Percentiles rank a stretch among this genome's conserved stretches.
Evolutionary conservation across 2,888 invertebrate species (phyloP).

Genomic region (Hydropsyche betteni): DNA sequence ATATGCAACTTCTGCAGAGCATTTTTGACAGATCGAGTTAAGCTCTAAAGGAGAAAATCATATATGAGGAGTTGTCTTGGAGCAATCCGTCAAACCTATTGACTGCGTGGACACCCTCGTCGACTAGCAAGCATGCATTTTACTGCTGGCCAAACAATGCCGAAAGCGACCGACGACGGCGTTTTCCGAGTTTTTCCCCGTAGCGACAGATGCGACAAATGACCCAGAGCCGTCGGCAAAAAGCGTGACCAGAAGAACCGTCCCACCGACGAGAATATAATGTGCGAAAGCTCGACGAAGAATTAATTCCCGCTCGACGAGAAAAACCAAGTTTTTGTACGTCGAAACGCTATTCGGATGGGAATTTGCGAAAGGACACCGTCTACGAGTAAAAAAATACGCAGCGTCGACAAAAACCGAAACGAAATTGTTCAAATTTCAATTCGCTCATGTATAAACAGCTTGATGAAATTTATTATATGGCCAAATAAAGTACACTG

Average conservation of each 20-base stretch:
- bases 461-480: too few relatives aligned
- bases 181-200: conserved; percentile 32
- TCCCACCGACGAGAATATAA: conserved; percentile 30
- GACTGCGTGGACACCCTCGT: neutral
- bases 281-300: conserved; percentile 18
- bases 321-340: conserved; percentile 3
- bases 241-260: conserved; percentile 30
- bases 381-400: too few relatives aligned
- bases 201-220: conserved; percentile 45
- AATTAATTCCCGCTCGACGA: conserved; percentile 5
- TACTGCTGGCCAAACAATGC: conserved; percentile 27
- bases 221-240: conserved; percentile 37
- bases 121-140: conserved; percentile 34
- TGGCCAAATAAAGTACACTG: too few relatives aligned
- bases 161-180: conserved; percentile 11
- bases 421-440: too few relatives aligned
- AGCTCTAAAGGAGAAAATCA: conserved; percentile 1
- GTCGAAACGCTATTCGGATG: conserved; percentile 24
- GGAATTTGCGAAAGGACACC: neutral
- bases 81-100: neutral
- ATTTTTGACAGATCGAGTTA: neutral
- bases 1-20: conserved; percentile 2
- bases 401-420: too few relatives aligned
- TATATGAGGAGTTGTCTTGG: neutral
- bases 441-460: too few relatives aligned